A percentile compares a stretch with the other conserved stretches of the same genome.
Conservation (phyloP, 2,888 invertebrate genomes). For the Sympetrum striolatum region DNA sequence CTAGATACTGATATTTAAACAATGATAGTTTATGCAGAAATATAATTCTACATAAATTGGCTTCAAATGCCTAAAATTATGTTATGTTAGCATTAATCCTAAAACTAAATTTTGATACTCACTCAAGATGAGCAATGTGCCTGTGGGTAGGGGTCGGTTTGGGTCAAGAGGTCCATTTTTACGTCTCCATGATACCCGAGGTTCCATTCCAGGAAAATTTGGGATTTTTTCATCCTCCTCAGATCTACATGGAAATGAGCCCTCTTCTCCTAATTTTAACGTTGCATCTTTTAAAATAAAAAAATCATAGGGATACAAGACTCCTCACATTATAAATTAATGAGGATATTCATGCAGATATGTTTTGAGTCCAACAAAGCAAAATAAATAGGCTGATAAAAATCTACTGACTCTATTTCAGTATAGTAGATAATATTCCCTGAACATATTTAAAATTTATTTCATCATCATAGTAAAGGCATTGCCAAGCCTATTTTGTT, state of each 20-base stretch:
- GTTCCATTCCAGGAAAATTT: background rate
- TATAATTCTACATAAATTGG: too few species aligned
- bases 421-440: background rate
- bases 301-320: background rate
- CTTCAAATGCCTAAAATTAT: too few species aligned
- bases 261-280: constrained; percentile 20
- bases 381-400: too few species aligned
- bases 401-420: background rate
- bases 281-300: background rate
- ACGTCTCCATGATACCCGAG: background rate
- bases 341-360: background rate
- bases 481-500: too few species aligned
- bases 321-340: background rate
- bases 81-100: too few species aligned
- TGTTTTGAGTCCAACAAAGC: too few species aligned
- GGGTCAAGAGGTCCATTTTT: background rate
- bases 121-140: background rate
- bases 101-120: background rate
- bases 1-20: too few species aligned
- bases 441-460: background rate
- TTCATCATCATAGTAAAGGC: too few species aligned
- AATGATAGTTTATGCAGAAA: too few species aligned
- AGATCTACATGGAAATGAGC: background rate
- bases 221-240: background rate
- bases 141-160: background rate